Base-by-base conservation (phyloP, 2,888 invertebrate genomes). In the Drosophila kuntzei region DNA sequence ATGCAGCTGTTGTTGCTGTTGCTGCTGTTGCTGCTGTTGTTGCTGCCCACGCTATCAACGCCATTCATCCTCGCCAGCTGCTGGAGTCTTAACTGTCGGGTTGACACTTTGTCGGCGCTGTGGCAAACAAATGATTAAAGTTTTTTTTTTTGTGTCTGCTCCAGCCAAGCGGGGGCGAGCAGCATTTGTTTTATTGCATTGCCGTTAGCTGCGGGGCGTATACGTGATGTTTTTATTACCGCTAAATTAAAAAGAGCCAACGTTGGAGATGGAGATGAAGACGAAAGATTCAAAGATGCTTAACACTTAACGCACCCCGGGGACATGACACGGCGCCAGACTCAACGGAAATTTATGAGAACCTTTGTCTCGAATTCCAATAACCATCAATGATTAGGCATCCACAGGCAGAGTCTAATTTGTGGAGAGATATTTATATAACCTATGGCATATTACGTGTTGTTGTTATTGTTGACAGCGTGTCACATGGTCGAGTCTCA, bases 181-280 rank as follows among this genome's bases (percentile, higher is more conserved):
- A 46, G 29, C 67, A 72, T 72, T 81, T 68, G 63, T 79, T 86
- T 86, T 76, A 86, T 88, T 83, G 74, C 58, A 66, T 79, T 72
- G 76, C 71, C 55, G 58, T 54, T 61, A 27, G 64, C 89, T 54
- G 77, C 89, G 71, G 80, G 77, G 72, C 83, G 89, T 77, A 83
- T 83, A 67, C 89, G 87, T 83, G 84, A 83, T 83, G 87, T 80
- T 89, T 89, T 87, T 89, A 83, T 83, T 83, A 70, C 64, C 84
- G 54, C 83, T 83, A 87, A 83, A 89, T 83, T 83, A 89, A 80
- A 82, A 43, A 44, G 53, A 43, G 46, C 18, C 60, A 39, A 49
- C 29, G 49, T 27, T 22, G 46, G 3, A 43, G 49, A 44, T 39
- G 60, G 47, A 70, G 80, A n/a, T 29, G 54, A 14, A 32, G n/a